These are phyloP conservation scores for Drosophila bunnanda DNA, from an alignment of 2,888 invertebrate species.

Conservation along the genomic window DNA sequence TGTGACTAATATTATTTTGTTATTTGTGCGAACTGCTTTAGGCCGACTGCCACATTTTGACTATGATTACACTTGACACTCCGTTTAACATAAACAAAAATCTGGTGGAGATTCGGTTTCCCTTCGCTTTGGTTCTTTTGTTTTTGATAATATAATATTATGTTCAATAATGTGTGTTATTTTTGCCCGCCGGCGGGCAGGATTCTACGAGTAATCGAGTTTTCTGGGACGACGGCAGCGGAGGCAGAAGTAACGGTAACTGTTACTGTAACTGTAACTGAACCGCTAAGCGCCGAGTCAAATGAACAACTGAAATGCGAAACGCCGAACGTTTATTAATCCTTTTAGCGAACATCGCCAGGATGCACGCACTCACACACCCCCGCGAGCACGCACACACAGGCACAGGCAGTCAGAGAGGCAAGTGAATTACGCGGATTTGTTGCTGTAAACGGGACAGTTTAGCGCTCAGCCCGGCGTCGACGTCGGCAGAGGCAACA, in stretches of 20 bases:
- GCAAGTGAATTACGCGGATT: conserved; percentile 75
- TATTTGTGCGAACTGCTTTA: not conserved
- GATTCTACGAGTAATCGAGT: conserved; percentile 15
- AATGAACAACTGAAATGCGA: conserved; percentile 79
- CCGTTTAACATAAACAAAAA: conserved; percentile 31
- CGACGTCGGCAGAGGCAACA: conserved; percentile 26
- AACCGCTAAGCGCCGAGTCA: conserved; percentile 80
- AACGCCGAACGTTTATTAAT: conserved; percentile 76
- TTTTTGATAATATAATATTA: not conserved
- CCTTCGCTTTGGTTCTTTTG: not conserved
- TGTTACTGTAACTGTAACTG: conserved; percentile 58
- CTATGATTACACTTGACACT: conserved; percentile 22
- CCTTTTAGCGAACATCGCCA: conserved; percentile 74
- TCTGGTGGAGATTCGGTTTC: not conserved
- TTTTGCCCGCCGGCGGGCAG: not conserved
- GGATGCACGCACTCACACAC: conserved; percentile 35
- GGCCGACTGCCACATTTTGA: not conserved
- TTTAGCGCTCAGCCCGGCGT: conserved; percentile 59
- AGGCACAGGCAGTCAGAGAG: conserved; percentile 2
- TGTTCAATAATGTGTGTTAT: not conserved
- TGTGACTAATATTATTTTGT: not conserved
- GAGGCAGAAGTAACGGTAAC: conserved; percentile 5
- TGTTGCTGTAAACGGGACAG: conserved; percentile 77
- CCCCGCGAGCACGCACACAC: conserved; percentile 8
- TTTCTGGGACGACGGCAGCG: conserved; percentile 3